A percentile compares a stretch with the other conserved stretches of the same genome.
phyloP scores from a whole-genome alignment of 2,113 vertebrate species.

The Motacilla tschutschensis region DNA sequence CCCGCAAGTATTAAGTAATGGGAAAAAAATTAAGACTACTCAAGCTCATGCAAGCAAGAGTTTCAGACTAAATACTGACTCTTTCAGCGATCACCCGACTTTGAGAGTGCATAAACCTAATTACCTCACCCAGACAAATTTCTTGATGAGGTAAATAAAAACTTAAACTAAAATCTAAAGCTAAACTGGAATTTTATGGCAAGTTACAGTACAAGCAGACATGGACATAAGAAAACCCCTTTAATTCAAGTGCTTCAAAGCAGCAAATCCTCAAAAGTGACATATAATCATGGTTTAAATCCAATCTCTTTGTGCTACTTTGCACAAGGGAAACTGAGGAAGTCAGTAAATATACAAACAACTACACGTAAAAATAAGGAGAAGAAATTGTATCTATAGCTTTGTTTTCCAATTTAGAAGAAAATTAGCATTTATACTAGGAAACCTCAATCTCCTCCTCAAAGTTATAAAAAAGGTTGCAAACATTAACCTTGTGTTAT shows the following conservation, averaged over 20 bases:
- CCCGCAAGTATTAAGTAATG: background rate
- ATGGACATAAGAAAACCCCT: background rate
- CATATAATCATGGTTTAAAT: background rate
- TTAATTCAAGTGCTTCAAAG: background rate
- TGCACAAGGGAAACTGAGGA: background rate
- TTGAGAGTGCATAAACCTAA: background rate
- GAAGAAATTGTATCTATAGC: background rate
- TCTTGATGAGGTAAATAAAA: background rate
- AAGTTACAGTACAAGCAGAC: background rate
- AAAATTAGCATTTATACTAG: background rate
- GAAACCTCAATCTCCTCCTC: slow-evolving; percentile 27
- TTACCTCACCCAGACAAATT: background rate
- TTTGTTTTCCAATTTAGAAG: background rate
- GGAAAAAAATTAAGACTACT: background rate
- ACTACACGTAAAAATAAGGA: background rate
- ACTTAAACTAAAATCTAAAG: slow-evolving; percentile 31
- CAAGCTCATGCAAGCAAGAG: background rate
- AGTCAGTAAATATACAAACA: background rate
- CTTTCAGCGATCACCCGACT: background rate
- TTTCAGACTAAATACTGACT: background rate
- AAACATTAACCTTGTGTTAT: slow-evolving; percentile 23
- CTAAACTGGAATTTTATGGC: background rate
- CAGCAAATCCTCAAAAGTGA: background rate
- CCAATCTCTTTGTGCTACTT: background rate
- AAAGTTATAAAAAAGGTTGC: background rate